These are phyloP conservation scores for Samia ricini DNA, from an alignment of 1,140 invertebrate species.

Conservation along the genomic window DNA sequence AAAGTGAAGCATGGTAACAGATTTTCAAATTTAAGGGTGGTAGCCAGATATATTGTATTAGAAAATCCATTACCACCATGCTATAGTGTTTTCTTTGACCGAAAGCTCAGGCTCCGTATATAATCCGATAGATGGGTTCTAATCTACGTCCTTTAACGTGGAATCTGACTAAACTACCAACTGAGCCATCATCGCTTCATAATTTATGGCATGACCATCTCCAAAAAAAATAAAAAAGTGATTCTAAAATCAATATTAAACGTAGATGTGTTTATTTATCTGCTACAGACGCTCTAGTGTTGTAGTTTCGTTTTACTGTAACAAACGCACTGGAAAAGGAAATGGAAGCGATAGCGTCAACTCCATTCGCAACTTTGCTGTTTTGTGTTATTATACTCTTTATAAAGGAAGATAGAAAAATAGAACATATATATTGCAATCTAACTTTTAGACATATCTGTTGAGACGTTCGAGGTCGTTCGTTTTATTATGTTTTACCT, in stretches of 20 bases:
- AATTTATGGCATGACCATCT: too few species aligned
- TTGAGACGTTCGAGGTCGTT: not conserved
- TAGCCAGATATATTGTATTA: too few species aligned
- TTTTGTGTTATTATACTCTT: not conserved
- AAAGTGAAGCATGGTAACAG: too few species aligned
- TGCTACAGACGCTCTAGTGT: not conserved
- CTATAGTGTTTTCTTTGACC: too few species aligned
- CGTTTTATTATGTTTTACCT: not conserved
- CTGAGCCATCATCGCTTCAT: too few species aligned
- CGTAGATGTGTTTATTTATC: not conserved
- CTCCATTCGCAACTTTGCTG: slow-evolving; percentile 5
- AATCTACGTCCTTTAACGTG: too few species aligned
- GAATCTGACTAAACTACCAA: too few species aligned
- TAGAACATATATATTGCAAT: not conserved
- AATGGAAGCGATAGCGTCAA: slow-evolving; percentile 18
- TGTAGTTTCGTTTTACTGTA: slow-evolving; percentile 9
- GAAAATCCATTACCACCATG: too few species aligned
- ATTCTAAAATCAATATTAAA: not conserved
- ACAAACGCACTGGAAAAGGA: slow-evolving; percentile 15
- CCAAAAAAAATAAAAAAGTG: too few species aligned
- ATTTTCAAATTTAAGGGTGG: too few species aligned
- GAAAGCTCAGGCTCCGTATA: too few species aligned
- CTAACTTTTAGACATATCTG: not conserved
- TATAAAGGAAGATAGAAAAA: slow-evolving; percentile 4
- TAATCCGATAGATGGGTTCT: too few species aligned